Conservation (phyloP, 1,140 invertebrate genomes). For the Drosophila baimaii region DNA sequence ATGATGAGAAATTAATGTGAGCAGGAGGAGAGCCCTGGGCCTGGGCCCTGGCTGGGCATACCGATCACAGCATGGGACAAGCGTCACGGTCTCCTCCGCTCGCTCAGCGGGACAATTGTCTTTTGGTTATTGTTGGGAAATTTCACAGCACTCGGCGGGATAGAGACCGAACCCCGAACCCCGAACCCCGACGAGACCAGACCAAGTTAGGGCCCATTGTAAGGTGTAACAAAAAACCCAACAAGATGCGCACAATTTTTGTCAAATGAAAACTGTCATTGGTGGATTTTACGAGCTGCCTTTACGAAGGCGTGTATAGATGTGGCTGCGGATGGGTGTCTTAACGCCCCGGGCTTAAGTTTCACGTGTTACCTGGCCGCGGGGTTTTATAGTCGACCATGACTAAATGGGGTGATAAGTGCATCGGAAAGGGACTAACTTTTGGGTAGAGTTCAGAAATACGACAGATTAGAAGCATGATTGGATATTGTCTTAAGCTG, state of each 20-base stretch:
- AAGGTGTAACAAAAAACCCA: slow-evolving; percentile 82
- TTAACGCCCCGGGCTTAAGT: slow-evolving; percentile 57
- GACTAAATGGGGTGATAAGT: slow-evolving; percentile 51
- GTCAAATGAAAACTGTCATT: slow-evolving; percentile 76
- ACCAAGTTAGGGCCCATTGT: slow-evolving; percentile 50
- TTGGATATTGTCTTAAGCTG: not conserved
- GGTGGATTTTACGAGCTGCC: slow-evolving; percentile 34
- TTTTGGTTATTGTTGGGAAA: slow-evolving; percentile 71
- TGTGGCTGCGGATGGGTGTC: slow-evolving; percentile 46
- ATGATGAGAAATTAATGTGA: slow-evolving; percentile 83
- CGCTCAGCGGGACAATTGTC: slow-evolving; percentile 71
- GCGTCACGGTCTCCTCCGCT: slow-evolving; percentile 62
- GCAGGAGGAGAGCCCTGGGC: slow-evolving; percentile 51
- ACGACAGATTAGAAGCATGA: not conserved
- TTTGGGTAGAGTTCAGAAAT: not conserved
- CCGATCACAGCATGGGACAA: slow-evolving; percentile 58
- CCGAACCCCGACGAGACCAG: no score
- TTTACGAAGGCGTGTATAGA: slow-evolving; percentile 15
- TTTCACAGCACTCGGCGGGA: slow-evolving; percentile 73
- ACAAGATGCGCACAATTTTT: slow-evolving; percentile 71
- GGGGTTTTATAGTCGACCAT: slow-evolving; percentile 34
- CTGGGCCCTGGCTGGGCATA: slow-evolving; percentile 46
- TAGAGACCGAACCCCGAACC: no score
- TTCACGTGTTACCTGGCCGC: slow-evolving; percentile 38
- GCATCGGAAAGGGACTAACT: slow-evolving; percentile 1